Conservation (phyloP, 1,140 invertebrate species). For the Anoplophora glabripennis region DNA sequence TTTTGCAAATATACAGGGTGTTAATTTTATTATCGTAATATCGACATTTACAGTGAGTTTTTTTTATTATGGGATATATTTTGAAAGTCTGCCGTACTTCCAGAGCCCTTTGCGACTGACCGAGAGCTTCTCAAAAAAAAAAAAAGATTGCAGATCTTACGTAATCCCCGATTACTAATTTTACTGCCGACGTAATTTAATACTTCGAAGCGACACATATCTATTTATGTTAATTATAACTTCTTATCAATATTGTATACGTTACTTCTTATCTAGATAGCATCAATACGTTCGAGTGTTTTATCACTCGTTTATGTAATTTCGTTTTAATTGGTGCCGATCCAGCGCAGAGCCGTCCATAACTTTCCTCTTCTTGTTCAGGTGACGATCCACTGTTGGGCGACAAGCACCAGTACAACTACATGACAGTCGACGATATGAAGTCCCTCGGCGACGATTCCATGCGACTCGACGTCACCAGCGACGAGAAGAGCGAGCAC, state of each 20-base stretch:
- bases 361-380: constrained; percentile 43
- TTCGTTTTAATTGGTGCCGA: background rate
- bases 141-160: too few relatives aligned
- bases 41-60: too few relatives aligned
- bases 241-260: background rate
- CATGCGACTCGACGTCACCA: constrained; percentile 70
- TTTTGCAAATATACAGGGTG: too few relatives aligned
- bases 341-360: background rate
- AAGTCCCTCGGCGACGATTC: constrained; percentile 78
- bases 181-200: too few relatives aligned
- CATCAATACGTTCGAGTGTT: background rate
- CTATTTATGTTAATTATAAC: background rate
- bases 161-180: too few relatives aligned
- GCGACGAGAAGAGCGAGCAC: constrained; percentile 59
- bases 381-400: constrained; percentile 75
- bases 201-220: background rate
- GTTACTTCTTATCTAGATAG: background rate
- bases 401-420: constrained; percentile 82
- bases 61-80: too few relatives aligned
- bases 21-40: too few relatives aligned
- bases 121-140: too few relatives aligned
- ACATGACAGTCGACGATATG: constrained; percentile 83
- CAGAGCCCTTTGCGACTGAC: too few relatives aligned
- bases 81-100: too few relatives aligned
- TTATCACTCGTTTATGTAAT: constrained; percentile 11